Percentiles rank a stretch among this genome's conserved stretches.
These are phyloP conservation scores for Cephus runcator DNA, from an alignment of 2,888 invertebrate genomes.

Conservation along the genomic window DNA sequence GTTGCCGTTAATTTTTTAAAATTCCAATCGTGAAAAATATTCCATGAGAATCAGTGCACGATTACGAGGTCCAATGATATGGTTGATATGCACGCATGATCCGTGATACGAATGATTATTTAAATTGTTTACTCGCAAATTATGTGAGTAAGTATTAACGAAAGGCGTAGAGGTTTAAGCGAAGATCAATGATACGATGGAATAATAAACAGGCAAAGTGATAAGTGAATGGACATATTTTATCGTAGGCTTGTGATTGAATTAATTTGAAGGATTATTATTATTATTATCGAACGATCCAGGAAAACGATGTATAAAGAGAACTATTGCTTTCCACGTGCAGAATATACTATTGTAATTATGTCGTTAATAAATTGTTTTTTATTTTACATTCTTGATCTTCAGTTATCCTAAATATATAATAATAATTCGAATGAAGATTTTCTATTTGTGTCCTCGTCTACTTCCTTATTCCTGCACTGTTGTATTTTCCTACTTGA, in stretches of 20 bases:
- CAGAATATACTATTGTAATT: conserved; percentile 60
- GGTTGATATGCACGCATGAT: no score
- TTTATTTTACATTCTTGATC: conserved; percentile 45
- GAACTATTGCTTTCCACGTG: conserved; percentile 56
- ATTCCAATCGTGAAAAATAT: neutral
- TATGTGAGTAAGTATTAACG: conserved; percentile 11
- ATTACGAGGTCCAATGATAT: no score
- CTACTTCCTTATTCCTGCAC: no score
- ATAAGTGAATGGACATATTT: conserved; percentile 50
- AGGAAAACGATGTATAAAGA: conserved; percentile 52
- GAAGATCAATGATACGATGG: neutral
- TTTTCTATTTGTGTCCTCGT: no score
- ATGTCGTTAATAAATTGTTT: conserved; percentile 63
- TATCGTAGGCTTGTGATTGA: conserved; percentile 55
- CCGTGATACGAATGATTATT: neutral
- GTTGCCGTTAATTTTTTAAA: neutral
- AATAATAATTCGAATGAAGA: no score
- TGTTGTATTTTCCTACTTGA: no score
- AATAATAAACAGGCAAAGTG: conserved; percentile 33
- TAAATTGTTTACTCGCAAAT: conserved; percentile 25
- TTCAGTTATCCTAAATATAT: no score
- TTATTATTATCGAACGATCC: conserved; percentile 42
- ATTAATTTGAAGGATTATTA: conserved; percentile 27
- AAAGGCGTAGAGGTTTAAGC: conserved; percentile 2
- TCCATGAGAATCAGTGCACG: no score